Evolutionary conservation across 2,888 invertebrate species (phyloP), one percentile per base, ranked within the genome.

Genomic region (Pimpla rufipes): DNA sequence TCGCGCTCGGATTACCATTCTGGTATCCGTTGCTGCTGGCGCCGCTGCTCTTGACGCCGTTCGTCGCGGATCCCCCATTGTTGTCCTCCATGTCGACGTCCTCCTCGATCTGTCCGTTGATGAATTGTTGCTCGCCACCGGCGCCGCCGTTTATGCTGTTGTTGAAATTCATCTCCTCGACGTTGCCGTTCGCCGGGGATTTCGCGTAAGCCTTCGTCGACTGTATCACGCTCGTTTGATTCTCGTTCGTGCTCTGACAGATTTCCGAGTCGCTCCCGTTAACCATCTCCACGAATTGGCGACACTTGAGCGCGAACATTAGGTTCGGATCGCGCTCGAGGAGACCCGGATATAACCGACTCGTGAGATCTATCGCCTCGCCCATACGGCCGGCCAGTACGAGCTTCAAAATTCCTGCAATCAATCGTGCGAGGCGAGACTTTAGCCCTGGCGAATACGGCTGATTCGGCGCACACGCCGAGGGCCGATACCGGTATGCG

Each of bases 231-330:
- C 97, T 97, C 59, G 97, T 96, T 93, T 96, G 96, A 89, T 91
- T 93, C 71, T 91, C 89, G 78, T 88, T 91, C 47, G 79, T 74
- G 71, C 75, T 87, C 42, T 91, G 91, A 83, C 89, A 91, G 47
- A 95, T 95, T 93, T 96, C 97, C 62, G 96, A 95, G 94, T 98
- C 98, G 76, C 97, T 96, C 80, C 98, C 98, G 93, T 97, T 97
- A 87, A 99, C 98, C 98, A 99, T 99, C 94, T 99, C 99, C 50
- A 99, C 97, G 94, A 99, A 99, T 95, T 99, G 99, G 85, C 99
- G 96, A 93, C 99, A 99, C 94, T 99, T 99, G 91, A 99, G 96
- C 95, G 98, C 97, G 94, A 99, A 99, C 93, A 98, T 95, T 89
- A 99, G 95, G 94, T 98, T 98, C 89, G 96, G 96, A 94, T 99